Conservation (phyloP, 2,113 vertebrate genomes). For the Nothobranchius kuhntae region DNA sequence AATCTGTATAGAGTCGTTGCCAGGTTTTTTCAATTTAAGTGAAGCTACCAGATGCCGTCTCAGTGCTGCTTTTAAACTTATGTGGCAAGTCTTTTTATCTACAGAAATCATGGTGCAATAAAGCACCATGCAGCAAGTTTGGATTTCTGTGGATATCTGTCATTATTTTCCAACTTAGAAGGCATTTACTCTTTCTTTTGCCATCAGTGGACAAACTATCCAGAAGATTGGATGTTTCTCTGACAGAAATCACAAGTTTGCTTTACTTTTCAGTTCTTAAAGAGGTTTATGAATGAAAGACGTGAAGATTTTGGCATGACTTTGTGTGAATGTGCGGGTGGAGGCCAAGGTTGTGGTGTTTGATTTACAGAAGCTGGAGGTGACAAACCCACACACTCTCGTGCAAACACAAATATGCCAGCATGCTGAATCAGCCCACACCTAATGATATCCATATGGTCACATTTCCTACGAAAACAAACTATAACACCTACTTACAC, state of each 20-base stretch:
- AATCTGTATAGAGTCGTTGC: slow-evolving; percentile 7
- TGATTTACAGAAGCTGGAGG: slow-evolving; percentile 49
- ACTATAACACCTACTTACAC: slow-evolving; percentile 26
- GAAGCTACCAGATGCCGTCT: slow-evolving; percentile 12
- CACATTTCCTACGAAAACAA: slow-evolving; percentile 59
- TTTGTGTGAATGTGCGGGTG: slow-evolving; percentile 18
- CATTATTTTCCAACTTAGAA: not conserved
- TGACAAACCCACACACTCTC: slow-evolving; percentile 44
- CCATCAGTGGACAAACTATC: not conserved
- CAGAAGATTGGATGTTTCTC: accelerated
- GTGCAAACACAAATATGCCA: slow-evolving; percentile 46
- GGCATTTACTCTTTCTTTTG: not conserved
- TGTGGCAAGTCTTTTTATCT: slow-evolving; percentile 1
- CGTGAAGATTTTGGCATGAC: not conserved
- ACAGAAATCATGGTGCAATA: not conserved
- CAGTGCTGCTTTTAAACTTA: slow-evolving; percentile 32
- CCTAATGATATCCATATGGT: slow-evolving; percentile 78
- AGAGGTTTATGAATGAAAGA: not conserved
- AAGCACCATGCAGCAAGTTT: not conserved
- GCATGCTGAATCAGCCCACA: slow-evolving; percentile 64
- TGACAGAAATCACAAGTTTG: not conserved
- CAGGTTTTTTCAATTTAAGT: slow-evolving; percentile 17
- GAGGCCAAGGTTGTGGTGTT: slow-evolving; percentile 17
- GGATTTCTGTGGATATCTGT: not conserved
- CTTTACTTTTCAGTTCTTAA: not conserved